Base-by-base conservation (phyloP, 2,888 invertebrate genomes). In the Xestia ashworthii region DNA sequence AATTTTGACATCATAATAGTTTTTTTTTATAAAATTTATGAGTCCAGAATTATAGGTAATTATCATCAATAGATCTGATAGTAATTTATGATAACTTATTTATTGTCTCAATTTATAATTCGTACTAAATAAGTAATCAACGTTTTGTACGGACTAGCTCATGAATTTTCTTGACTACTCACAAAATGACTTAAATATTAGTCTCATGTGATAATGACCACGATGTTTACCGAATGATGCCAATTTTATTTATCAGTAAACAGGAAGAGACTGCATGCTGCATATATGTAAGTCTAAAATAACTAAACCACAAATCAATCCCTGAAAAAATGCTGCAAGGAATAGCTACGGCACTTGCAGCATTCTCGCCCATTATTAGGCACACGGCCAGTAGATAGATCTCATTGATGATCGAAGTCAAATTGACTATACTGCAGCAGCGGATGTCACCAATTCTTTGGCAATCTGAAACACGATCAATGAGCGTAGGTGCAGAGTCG, bases 211-310 rank as follows among this genome's bases (percentile, higher is more conserved):
- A 58, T 14, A 12, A 48, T 22, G 22, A 48, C 41, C 44, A 71
- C 22, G 2, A 16, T 80, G 53, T 55, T 65, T 81, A 65, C 25
- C 32, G 14, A 58, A 50, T 22, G 32, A 44, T 55, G 81, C 50
- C 55, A 81, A 81, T n/a, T 38, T 44, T 65, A 58, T 44, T 14
- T 3, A 53, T 19, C 44, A 65, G 55, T 50, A 46, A 66, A 82
- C 58, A 66, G 41, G 50, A 82, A 66, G 55, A 50, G 5, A 14
- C 38, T 38, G 4, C 22, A 32, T 32, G 32, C 32, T 32, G 3
- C 32, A 3, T 62, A 8, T 19, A 50, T 4, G 44, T 1, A 22
- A 14, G 14, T 60, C 14, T 46, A 25, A n/a, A 16, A n/a, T 32
- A 25, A n/a, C 12, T 32, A 48, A 22, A 48, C 12, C 22, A 22